These are phyloP conservation scores for Lasiommata megera DNA, from an alignment of 2,888 invertebrate species.

Conservation along the genomic window DNA sequence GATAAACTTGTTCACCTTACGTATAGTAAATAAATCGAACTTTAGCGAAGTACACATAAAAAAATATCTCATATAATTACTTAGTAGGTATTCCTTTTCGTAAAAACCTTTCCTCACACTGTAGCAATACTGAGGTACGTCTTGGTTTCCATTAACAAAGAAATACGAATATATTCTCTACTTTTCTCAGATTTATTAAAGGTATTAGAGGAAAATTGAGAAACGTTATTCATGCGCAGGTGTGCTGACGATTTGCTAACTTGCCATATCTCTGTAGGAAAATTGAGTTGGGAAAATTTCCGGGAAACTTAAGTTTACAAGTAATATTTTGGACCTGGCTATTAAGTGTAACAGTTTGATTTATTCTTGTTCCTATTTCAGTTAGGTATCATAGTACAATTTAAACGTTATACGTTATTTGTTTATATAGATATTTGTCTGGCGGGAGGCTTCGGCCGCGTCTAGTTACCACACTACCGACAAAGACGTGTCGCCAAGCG, in stretches of 20 bases:
- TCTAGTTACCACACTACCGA: no score
- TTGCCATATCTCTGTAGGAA: conserved; percentile 70
- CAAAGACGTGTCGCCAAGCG: no score
- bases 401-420: no score
- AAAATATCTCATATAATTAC: no score
- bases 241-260: conserved; percentile 78
- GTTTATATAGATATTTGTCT: no score
- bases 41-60: no score
- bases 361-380: no score
- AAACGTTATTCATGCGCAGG: conserved; percentile 76
- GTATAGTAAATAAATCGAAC: no score
- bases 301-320: conserved; percentile 33
- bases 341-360: not conserved
- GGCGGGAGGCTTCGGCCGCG: no score
- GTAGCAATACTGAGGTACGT: not conserved
- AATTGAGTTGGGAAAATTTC: conserved; percentile 63
- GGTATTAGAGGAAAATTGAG: conserved; percentile 70
- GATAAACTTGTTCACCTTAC: no score
- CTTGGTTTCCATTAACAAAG: conserved; percentile 19
- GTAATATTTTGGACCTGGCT: conserved; percentile 7
- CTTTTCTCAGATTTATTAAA: conserved; percentile 70
- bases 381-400: no score
- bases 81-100: no score
- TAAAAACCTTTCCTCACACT: not conserved
- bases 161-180: conserved; percentile 63